Evolutionary conservation across 2,797 vertebrate species (phyloP).

Genomic region (Peromyscus aztecus): DNA sequence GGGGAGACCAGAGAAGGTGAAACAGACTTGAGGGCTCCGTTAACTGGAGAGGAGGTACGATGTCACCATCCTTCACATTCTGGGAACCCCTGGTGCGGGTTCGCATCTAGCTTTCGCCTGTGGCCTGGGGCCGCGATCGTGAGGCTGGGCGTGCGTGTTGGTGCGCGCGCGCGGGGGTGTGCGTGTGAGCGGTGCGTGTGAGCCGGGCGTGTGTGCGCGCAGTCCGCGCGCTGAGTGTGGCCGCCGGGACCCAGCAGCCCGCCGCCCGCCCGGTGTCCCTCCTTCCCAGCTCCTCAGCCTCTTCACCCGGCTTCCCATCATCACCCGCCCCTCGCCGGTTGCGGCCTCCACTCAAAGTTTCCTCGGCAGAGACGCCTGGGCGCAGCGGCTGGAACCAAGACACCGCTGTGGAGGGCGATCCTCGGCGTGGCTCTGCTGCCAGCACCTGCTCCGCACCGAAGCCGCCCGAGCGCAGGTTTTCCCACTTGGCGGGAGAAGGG

Average conservation of each 20-base stretch:
- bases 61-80: fast-evolving
- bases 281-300: background rate
- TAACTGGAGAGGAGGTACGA: background rate
- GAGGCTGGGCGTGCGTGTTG: constrained; percentile 36
- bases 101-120: background rate
- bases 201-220: constrained; percentile 35
- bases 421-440: constrained; percentile 41
- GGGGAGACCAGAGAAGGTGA: background rate
- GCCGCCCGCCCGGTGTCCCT: background rate
- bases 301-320: fast-evolving
- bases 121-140: constrained; percentile 16
- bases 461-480: background rate
- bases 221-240: constrained; percentile 21
- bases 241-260: constrained; percentile 23
- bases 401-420: background rate
- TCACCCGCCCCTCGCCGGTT: fast-evolving
- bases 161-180: constrained; percentile 42
- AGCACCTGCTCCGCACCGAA: background rate
- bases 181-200: constrained; percentile 39
- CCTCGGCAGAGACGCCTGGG: constrained; percentile 24
- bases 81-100: background rate
- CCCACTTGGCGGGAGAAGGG: background rate
- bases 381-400: background rate
- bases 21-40: background rate
- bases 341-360: constrained; percentile 78